These are phyloP conservation scores for Mergus octosetaceus DNA, from an alignment of 2,797 vertebrate species.

Conservation along the genomic window DNA sequence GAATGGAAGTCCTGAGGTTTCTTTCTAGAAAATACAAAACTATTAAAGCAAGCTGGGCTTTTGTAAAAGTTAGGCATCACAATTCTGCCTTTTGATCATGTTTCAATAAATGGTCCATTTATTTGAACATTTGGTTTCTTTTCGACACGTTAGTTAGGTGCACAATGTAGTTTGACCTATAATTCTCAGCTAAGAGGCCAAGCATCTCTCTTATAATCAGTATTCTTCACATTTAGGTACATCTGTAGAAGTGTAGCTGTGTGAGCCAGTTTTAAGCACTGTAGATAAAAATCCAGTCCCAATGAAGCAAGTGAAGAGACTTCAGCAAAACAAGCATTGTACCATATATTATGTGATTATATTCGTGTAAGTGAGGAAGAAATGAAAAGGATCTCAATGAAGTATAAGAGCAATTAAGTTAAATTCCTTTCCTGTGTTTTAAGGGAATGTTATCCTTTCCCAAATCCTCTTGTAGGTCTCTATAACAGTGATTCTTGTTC, in stretches of 20 bases:
- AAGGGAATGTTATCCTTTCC: not conserved
- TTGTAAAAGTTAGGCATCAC: slow-evolving; percentile 3
- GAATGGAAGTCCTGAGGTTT: not conserved
- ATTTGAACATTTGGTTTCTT: not conserved
- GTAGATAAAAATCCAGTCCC: not conserved
- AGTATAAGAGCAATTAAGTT: not conserved
- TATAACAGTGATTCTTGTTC: not conserved
- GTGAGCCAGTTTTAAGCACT: not conserved
- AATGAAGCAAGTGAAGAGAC: accelerated
- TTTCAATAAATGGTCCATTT: not conserved
- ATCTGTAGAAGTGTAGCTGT: not conserved
- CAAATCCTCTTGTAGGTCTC: not conserved
- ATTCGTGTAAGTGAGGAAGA: not conserved
- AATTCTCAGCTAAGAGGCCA: not conserved
- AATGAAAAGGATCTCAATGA: not conserved
- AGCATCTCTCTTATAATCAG: not conserved
- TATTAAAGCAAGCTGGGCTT: not conserved
- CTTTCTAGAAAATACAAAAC: not conserved
- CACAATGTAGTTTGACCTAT: not conserved
- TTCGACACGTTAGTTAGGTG: not conserved
- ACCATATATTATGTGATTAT: not conserved
- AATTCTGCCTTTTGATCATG: not conserved
- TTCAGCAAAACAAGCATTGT: not conserved
- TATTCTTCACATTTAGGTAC: not conserved
- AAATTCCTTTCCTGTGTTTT: not conserved